Evolutionary conservation across 2,113 vertebrate genomes (phyloP).

Genomic region (Chloebia gouldiae): DNA sequence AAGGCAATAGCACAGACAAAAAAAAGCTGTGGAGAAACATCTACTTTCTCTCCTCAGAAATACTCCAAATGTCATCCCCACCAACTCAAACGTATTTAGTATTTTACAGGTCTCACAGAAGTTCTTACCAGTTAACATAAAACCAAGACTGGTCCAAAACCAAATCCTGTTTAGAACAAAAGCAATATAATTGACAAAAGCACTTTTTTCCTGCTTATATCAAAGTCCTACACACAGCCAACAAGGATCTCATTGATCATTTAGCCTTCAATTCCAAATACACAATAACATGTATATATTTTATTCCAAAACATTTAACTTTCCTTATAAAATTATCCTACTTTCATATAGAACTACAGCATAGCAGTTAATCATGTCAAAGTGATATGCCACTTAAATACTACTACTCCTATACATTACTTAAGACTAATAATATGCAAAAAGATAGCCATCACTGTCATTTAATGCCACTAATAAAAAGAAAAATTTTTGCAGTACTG

Average conservation of each 20-base stretch:
- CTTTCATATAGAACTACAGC: not conserved
- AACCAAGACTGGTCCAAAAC: not conserved
- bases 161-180: not conserved
- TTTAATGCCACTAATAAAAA: not conserved
- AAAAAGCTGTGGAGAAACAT: not conserved
- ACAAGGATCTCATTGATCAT: not conserved
- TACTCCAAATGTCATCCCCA: not conserved
- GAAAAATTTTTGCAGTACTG: not conserved
- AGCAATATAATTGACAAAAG: not conserved
- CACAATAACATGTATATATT: not conserved
- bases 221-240: not conserved
- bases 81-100: not conserved
- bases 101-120: not conserved
- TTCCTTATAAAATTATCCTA: not conserved
- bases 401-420: not conserved
- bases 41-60: not conserved
- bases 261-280: not conserved
- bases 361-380: not conserved
- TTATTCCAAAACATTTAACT: not conserved
- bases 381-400: not conserved
- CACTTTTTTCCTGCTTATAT: not conserved
- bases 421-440: not conserved
- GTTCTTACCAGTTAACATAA: not conserved
- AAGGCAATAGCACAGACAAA: not conserved
- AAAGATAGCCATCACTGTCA: not conserved